Base-by-base conservation (phyloP, 2,113 vertebrate species). In the Pituophis catenifer region DNA sequence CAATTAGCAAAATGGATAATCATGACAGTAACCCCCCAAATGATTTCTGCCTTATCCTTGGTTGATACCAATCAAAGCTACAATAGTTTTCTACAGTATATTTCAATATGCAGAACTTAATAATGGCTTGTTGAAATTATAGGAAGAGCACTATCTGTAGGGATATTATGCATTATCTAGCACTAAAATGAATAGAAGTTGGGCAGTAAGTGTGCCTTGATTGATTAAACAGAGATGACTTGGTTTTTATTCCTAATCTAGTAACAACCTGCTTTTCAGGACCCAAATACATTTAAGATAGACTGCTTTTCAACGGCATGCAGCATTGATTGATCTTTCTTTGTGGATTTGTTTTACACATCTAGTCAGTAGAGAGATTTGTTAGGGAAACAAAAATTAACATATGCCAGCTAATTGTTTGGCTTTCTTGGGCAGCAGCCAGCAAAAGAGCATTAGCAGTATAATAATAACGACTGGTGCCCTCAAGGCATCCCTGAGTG, bases 391-490 rank as follows among this genome's bases (percentile, higher is more conserved):
- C 98, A 98, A 98, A 98, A 98, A 98, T 98, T 98, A 98, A 98
- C 98, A 98, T 98, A 98, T 98, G 98, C 98, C 97, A 98, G 98
- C 98, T 98, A 98, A 98, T 98, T 98, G 98, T 98, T 98, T 98
- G 97, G 97, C 98, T 97, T 98, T 98, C 98, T 98, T 98, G 98
- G 98, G 98, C 97, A 97, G 97, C 98, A 97, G 98, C 98, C 98
- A 98, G 98, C 97, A 97, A 98, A 93, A 97, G 98, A 97, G 97
- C 98, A 98, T 98, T 98, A 98, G 97, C 97, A 98, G 97, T 98
- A 98, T 98, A 98, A 98, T 98, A 98, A 98, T 98, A 98, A 98
- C 97, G 98, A 98, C 97, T 98, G 97, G 97, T 97, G 98, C 98
- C 98, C 98, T 97, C 97, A 98, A 98, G 98, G 98, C 98, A 98